phyloP scores from a whole-genome alignment of 2,888 invertebrate species.

The Gandaritis pyraliata region DNA sequence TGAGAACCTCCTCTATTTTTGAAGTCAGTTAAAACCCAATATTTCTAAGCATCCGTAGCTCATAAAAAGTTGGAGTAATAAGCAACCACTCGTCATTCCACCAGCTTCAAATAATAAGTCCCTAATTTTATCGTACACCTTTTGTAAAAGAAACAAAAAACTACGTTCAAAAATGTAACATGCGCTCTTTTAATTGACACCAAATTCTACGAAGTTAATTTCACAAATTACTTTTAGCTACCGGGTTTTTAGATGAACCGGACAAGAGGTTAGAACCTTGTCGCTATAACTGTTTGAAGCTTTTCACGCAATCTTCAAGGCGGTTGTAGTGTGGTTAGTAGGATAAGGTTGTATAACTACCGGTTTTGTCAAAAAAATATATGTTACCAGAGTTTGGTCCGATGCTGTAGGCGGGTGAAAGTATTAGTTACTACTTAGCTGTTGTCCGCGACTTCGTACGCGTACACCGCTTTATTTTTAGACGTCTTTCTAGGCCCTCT shows the following conservation, averaged over 20 bases:
- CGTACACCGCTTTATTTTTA: no score
- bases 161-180: slow-evolving; percentile 41
- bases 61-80: background rate
- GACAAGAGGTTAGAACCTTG: slow-evolving; percentile 58
- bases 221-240: slow-evolving; percentile 84
- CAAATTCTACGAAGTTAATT: slow-evolving; percentile 83
- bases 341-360: slow-evolving; percentile 61
- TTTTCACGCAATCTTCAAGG: background rate
- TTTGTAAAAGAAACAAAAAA: slow-evolving; percentile 40
- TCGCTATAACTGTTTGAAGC: slow-evolving; percentile 46
- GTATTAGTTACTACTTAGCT: slow-evolving; percentile 45
- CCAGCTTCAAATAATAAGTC: slow-evolving; percentile 21
- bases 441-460: no score
- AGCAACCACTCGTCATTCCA: slow-evolving; percentile 6
- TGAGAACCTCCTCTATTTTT: no score
- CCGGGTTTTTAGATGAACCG: slow-evolving; percentile 76
- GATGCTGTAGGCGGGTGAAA: slow-evolving; percentile 63
- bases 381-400: slow-evolving; percentile 47
- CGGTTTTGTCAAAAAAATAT: slow-evolving; percentile 63
- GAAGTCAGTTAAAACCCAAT: no score
- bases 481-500: no score
- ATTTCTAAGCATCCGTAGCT: no score
- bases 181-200: slow-evolving; percentile 73
- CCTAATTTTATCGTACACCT: slow-evolving; percentile 38
- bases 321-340: slow-evolving; percentile 35